phyloP scores from a whole-genome alignment of 2,113 vertebrate genomes.

The Ictalurus punctatus region DNA sequence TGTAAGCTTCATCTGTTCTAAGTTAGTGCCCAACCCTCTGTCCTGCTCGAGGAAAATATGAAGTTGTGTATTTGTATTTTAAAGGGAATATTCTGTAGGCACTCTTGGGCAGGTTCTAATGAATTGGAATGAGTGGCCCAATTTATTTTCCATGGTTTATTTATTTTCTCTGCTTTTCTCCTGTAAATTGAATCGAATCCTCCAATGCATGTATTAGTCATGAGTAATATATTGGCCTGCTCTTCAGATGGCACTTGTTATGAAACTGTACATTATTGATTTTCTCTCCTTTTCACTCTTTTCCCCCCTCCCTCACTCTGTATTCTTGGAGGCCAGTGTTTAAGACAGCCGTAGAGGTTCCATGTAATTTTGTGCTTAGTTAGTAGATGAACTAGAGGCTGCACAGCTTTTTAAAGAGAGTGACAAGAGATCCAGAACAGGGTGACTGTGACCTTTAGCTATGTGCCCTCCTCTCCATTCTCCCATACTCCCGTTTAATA shows the following conservation, averaged over 20 bases:
- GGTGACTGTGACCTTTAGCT: conserved; percentile 53
- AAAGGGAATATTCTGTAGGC: conserved; percentile 67
- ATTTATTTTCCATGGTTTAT: conserved; percentile 80
- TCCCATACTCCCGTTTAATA: conserved; percentile 42
- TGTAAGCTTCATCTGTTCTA: conserved; percentile 52
- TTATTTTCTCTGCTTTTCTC: conserved; percentile 69
- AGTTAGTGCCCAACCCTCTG: conserved; percentile 38
- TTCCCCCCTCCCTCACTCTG: conserved; percentile 53
- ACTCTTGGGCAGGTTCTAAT: conserved; percentile 71
- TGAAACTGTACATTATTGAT: conserved; percentile 77
- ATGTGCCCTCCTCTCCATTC: conserved; percentile 33
- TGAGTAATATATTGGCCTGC: conserved; percentile 76
- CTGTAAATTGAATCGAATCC: conserved; percentile 77
- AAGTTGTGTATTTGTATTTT: conserved; percentile 52
- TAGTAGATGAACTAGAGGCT: conserved; percentile 13
- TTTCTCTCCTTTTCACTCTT: conserved; percentile 61
- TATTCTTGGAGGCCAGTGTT: conserved; percentile 22
- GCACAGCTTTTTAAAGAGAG: conserved; percentile 29
- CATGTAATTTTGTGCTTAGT: conserved; percentile 39
- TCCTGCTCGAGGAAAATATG: conserved; percentile 17
- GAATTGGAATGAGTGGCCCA: conserved; percentile 78
- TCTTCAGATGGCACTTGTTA: conserved; percentile 77
- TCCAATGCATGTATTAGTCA: conserved; percentile 72
- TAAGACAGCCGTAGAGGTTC: conserved; percentile 34
- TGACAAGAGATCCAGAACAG: conserved; percentile 48